These are phyloP conservation scores for Drosophila elegans DNA, from an alignment of 1,140 invertebrate species.

Conservation along the genomic window DNA sequence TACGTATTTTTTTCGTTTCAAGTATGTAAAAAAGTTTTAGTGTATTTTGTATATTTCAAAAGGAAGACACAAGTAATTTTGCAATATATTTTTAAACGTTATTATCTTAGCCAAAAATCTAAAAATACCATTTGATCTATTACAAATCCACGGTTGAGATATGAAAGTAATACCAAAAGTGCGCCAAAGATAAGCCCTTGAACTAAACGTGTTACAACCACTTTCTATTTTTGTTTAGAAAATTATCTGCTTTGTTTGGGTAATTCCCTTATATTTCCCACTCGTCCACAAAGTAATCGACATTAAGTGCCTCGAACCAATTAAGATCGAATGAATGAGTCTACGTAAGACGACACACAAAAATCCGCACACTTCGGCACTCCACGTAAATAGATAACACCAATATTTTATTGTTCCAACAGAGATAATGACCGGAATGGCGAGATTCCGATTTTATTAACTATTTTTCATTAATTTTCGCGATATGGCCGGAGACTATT, in stretches of 20 bases:
- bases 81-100: too few species aligned
- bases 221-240: slow-evolving; percentile 20
- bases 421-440: slow-evolving; percentile 25
- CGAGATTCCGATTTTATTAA: slow-evolving; percentile 23
- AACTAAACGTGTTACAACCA: slow-evolving; percentile 1
- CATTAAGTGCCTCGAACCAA: slow-evolving; percentile 34
- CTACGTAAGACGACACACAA: slow-evolving; percentile 17
- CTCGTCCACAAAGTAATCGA: slow-evolving; percentile 25
- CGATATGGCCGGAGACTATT: slow-evolving; percentile 53
- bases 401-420: slow-evolving; percentile 17
- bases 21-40: too few species aligned
- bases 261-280: slow-evolving; percentile 32
- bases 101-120: neutral
- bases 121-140: neutral
- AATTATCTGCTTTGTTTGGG: slow-evolving; percentile 28
- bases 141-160: neutral
- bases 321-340: slow-evolving; percentile 42
- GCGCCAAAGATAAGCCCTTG: slow-evolving; percentile 4
- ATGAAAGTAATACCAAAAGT: slow-evolving; percentile 2
- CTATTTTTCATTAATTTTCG: slow-evolving; percentile 63
- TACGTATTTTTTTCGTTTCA: too few species aligned
- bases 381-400: slow-evolving; percentile 31
- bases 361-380: slow-evolving; percentile 27
- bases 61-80: too few species aligned
- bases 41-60: too few species aligned